Evolutionary conservation across 1,140 invertebrate genomes (phyloP).

Genomic region (Carcinoscorpius rotundicauda): DNA sequence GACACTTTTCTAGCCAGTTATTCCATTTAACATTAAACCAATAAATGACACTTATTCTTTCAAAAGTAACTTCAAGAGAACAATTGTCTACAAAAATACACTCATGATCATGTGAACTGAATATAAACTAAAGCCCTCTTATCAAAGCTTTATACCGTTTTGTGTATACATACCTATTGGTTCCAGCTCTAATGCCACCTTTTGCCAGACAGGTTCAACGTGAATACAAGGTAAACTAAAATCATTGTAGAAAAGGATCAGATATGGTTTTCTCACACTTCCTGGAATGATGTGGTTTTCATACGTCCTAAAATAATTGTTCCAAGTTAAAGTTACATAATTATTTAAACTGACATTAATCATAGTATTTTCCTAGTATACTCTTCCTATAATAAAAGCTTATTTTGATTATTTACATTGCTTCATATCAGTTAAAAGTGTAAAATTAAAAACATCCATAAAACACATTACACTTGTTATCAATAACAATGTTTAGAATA

Average conservation of each 20-base stretch:
- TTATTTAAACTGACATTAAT: conserved; percentile 4
- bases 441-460: too few species aligned
- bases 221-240: conserved; percentile 84
- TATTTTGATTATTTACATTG: conserved; percentile 1
- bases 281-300: conserved; percentile 73
- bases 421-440: too few species aligned
- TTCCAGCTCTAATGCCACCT: conserved; percentile 60
- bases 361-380: conserved; percentile 5
- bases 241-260: conserved; percentile 82
- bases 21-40: too few species aligned
- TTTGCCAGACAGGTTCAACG: conserved; percentile 64
- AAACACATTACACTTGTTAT: too few species aligned
- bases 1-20: too few species aligned
- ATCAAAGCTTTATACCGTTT: too few species aligned
- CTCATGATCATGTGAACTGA: too few species aligned
- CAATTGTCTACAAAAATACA: too few species aligned
- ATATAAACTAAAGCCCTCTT: too few species aligned
- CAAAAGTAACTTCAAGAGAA: too few species aligned
- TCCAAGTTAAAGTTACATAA: not conserved
- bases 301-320: conserved; percentile 50
- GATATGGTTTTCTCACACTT: conserved; percentile 59
- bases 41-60: too few species aligned
- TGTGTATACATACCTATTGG: conserved; percentile 39
- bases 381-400: not conserved
- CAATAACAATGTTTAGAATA: too few species aligned